Evolutionary conservation across 2,888 invertebrate genomes (phyloP).

Genomic region (Rhamphomyia laevipes): DNA sequence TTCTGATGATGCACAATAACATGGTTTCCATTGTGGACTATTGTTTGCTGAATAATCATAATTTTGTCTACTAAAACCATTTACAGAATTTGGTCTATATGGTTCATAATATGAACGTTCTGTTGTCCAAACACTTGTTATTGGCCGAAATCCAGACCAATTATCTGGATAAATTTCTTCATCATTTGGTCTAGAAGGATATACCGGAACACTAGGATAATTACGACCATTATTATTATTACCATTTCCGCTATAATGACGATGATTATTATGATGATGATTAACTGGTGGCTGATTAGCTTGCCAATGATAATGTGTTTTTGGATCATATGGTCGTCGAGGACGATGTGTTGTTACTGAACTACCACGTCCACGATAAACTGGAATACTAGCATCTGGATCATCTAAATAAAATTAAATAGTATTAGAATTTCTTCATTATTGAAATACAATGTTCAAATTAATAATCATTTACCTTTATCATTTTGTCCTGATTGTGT

Average conservation of each 20-base stretch:
- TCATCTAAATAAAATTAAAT: constrained; percentile 23
- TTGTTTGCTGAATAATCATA: constrained; percentile 1
- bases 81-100: constrained; percentile 21
- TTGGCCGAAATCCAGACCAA: constrained; percentile 34
- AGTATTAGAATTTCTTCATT: not conserved
- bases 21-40: constrained; percentile 33
- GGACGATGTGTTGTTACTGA: constrained; percentile 22
- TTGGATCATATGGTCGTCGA: constrained; percentile 28
- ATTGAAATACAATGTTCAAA: not conserved
- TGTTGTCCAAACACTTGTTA: constrained; percentile 29
- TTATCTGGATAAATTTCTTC: constrained; percentile 23
- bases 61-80: constrained; percentile 21
- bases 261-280: not conserved
- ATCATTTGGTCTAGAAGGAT: not conserved
- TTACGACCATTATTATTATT: not conserved
- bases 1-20: constrained; percentile 27
- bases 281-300: constrained; percentile 17
- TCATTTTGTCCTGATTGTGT: constrained; percentile 29
- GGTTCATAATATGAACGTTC: constrained; percentile 27
- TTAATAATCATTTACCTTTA: constrained; percentile 21
- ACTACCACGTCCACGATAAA: constrained; percentile 30
- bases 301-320: constrained; percentile 26
- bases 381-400: constrained; percentile 32
- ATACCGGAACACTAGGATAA: not conserved
- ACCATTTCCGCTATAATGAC: too few relatives aligned